These are phyloP conservation scores for Scyliorhinus canicula DNA, from an alignment of 2,797 vertebrate genomes.

Conservation along the genomic window DNA sequence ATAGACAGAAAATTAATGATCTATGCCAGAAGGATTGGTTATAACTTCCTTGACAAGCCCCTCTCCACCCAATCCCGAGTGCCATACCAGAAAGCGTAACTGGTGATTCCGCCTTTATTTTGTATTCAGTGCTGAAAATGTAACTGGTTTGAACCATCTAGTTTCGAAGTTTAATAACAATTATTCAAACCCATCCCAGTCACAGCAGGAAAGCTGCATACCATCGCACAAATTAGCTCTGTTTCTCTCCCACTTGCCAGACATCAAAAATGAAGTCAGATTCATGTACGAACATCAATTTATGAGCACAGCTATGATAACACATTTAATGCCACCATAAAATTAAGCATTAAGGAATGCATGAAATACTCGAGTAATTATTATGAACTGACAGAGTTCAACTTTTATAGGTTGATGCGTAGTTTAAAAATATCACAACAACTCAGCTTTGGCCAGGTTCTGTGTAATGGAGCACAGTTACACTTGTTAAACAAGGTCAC, in stretches of 20 bases:
- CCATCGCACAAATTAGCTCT: conserved; percentile 4
- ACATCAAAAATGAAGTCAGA: conserved; percentile 9
- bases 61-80: no score
- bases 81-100: background rate
- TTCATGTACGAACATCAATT: conserved; percentile 1
- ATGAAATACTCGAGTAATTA: conserved; percentile 12
- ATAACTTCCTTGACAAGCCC: background rate
- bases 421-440: background rate
- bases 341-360: conserved; percentile 31
- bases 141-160: background rate
- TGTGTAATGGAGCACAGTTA: background rate
- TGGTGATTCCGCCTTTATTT: background rate
- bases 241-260: background rate
- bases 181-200: conserved; percentile 10
- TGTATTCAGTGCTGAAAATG: background rate
- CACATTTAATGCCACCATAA: conserved; percentile 32
- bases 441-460: background rate
- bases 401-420: background rate
- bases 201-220: background rate
- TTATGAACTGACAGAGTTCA: conserved; percentile 15
- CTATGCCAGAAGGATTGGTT: background rate
- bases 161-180: conserved; percentile 13
- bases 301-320: conserved; percentile 21
- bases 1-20: background rate
- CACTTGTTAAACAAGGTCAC: background rate